A percentile compares a stretch with the other conserved stretches of the same genome.
phyloP scores from a whole-genome alignment of 2,888 invertebrate genomes.

The Epinotia demarniana region DNA sequence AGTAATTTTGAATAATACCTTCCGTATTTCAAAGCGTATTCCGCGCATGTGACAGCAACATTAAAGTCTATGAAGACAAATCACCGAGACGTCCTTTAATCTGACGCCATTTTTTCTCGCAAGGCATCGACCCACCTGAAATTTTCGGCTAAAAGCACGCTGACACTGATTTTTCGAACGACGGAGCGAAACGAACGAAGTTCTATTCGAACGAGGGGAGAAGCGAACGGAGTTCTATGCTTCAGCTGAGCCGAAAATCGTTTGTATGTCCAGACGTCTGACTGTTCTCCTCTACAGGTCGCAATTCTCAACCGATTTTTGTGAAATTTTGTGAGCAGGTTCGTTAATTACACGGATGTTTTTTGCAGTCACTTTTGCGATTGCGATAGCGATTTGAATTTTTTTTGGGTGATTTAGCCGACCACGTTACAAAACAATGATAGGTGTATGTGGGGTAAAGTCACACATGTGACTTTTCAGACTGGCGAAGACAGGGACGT shows the following conservation, averaged over 20 bases:
- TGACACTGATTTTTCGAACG: slow-evolving; percentile 5
- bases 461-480: slow-evolving; percentile 13
- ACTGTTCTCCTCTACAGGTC: no score
- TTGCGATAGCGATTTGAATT: no score
- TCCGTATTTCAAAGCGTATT: slow-evolving; percentile 18
- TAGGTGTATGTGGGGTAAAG: not conserved
- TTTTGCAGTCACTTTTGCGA: no score
- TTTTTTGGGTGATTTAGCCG: slow-evolving; percentile 23
- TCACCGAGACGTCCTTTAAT: slow-evolving; percentile 10
- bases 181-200: no score
- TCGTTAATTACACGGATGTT: no score
- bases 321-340: no score
- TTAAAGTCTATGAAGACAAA: slow-evolving; percentile 39
- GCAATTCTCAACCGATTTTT: no score
- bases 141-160: slow-evolving; percentile 3
- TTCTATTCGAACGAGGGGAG: no score
- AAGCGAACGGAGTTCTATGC: no score
- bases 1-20: slow-evolving; percentile 5
- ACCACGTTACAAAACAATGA: slow-evolving; percentile 16
- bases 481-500: slow-evolving; percentile 12
- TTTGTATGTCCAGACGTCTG: no score
- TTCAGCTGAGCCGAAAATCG: no score
- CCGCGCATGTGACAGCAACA: slow-evolving; percentile 12
- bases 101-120: slow-evolving; percentile 14
- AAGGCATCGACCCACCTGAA: not conserved